phyloP scores from a whole-genome alignment of 1,140 invertebrate species.

The Lamellibrachia luymesi region DNA sequence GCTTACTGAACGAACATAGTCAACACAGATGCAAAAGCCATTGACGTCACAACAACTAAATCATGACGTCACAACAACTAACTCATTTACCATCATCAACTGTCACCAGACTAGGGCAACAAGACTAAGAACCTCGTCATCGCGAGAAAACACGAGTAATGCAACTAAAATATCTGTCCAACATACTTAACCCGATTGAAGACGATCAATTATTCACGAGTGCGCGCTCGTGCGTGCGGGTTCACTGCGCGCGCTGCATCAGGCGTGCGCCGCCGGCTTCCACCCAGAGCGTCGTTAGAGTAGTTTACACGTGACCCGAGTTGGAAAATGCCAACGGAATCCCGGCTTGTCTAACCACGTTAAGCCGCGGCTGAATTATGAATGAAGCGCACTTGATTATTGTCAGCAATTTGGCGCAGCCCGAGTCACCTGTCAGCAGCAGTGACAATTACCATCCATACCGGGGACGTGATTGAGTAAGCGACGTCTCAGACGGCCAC shows the following conservation, averaged over 20 bases:
- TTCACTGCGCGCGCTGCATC: too few relatives aligned
- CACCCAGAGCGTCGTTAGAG: not conserved
- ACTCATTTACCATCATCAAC: not conserved
- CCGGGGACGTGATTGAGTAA: not conserved
- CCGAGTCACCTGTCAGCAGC: not conserved
- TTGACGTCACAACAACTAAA: not conserved
- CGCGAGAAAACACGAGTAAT: not conserved
- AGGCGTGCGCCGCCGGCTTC: too few relatives aligned
- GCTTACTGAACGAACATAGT: not conserved
- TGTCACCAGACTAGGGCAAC: not conserved
- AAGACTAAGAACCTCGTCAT: not conserved
- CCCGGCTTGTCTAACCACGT: slow-evolving; percentile 2
- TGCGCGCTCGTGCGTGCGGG: not conserved
- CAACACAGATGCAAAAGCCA: not conserved
- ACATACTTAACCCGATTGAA: not conserved
- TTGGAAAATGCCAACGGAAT: not conserved
- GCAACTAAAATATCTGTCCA: not conserved
- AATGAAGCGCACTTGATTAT: not conserved
- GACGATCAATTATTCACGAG: not conserved
- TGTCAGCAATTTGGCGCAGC: not conserved
- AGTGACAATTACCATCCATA: slow-evolving; percentile 1
- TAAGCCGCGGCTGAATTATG: not conserved
- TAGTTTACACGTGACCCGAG: not conserved
- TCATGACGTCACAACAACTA: not conserved
- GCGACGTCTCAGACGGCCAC: not conserved